Evolutionary conservation across 1,140 invertebrate genomes (phyloP).

Genomic region (Dendrolimus kikuchii): DNA sequence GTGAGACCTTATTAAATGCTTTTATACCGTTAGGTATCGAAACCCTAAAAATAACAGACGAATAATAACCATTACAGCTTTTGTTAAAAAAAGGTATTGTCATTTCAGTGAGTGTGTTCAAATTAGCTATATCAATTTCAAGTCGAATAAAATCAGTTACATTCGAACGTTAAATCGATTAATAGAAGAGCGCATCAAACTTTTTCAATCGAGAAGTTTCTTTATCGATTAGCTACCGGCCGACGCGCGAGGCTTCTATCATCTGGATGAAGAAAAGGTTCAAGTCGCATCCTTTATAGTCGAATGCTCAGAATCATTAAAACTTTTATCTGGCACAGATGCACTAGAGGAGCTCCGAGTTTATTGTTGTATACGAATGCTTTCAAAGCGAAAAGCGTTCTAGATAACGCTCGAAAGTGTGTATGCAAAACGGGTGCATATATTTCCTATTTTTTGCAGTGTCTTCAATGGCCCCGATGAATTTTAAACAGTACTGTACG

Average conservation of each 20-base stretch:
- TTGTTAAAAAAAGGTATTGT: too few species aligned
- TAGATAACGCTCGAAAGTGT: conserved; percentile 20
- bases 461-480: too few species aligned
- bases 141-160: conserved; percentile 5
- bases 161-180: conserved; percentile 14
- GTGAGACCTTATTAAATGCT: too few species aligned
- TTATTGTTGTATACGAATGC: conserved; percentile 26
- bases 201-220: conserved; percentile 24
- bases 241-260: conserved; percentile 11
- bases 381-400: conserved; percentile 24
- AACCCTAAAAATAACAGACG: too few species aligned
- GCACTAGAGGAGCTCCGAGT: conserved; percentile 17
- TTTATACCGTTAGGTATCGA: too few species aligned
- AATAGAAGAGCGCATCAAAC: conserved; percentile 13
- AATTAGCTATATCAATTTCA: too few species aligned
- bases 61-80: too few species aligned
- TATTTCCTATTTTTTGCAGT: conserved; percentile 2
- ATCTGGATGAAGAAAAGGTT: conserved; percentile 17
- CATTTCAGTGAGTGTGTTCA: too few species aligned
- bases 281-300: conserved; percentile 19
- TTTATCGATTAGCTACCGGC: conserved; percentile 17
- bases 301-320: conserved; percentile 29
- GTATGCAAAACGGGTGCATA: conserved; percentile 15
- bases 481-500: too few species aligned
- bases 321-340: conserved; percentile 37